Evolutionary conservation across 2,113 vertebrate species (phyloP).

Genomic region (Corythornis cristatus): DNA sequence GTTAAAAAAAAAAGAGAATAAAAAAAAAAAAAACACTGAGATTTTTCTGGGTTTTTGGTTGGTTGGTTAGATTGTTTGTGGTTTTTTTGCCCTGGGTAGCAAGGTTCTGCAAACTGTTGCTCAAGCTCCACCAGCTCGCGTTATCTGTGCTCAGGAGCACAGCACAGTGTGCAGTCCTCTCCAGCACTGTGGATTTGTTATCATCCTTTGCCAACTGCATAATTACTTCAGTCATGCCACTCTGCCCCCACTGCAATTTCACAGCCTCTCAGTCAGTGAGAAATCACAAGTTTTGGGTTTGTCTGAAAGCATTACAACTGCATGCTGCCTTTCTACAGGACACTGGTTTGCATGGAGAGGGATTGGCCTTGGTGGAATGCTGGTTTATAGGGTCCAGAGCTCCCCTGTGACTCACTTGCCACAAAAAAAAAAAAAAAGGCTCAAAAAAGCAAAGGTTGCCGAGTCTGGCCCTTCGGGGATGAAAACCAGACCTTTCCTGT

Average conservation of each 20-base stretch:
- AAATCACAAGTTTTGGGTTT: constrained; percentile 26
- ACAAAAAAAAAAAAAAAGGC: neutral
- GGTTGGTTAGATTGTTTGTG: neutral
- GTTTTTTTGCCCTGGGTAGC: neutral
- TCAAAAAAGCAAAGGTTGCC: neutral
- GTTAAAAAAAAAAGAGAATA: neutral
- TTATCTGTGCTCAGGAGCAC: neutral
- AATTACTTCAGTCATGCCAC: constrained; percentile 8
- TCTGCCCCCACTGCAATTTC: constrained; percentile 44
- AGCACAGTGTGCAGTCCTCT: neutral
- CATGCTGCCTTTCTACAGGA: neutral
- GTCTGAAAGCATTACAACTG: neutral
- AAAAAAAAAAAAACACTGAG: neutral
- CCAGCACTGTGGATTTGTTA: neutral
- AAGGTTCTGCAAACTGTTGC: neutral
- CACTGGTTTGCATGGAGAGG: neutral
- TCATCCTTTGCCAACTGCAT: neutral
- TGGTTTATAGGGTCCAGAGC: neutral
- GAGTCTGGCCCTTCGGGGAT: neutral
- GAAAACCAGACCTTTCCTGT: neutral
- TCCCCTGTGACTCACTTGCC: neutral
- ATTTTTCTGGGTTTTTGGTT: neutral
- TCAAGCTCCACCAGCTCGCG: fast-evolving
- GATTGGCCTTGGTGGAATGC: neutral
- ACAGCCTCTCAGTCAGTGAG: neutral